Evolutionary conservation across 1,140 invertebrate species (phyloP).

Genomic region (Coptotermes formosanus): DNA sequence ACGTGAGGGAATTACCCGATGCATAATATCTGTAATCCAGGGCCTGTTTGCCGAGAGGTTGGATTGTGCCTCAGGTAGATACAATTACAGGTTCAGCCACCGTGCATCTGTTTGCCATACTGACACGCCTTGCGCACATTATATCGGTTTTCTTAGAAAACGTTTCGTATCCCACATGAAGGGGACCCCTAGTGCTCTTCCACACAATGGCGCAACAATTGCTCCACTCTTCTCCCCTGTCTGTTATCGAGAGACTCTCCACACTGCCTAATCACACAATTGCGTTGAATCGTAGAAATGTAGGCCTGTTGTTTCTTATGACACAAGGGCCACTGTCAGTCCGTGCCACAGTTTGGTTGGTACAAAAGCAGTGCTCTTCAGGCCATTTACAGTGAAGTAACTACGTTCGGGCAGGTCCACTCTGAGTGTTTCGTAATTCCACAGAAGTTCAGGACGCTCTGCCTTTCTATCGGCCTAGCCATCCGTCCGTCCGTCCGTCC

Average conservation of each 20-base stretch:
- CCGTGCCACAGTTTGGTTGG: no score
- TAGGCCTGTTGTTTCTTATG: no score
- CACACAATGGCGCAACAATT: constrained; percentile 11
- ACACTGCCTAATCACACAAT: neutral
- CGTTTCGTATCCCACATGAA: neutral
- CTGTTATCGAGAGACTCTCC: neutral
- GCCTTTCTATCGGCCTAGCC: no score
- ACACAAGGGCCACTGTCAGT: no score
- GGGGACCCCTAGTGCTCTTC: neutral
- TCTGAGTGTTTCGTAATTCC: no score
- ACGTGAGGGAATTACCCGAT: neutral
- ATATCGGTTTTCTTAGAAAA: constrained; percentile 14
- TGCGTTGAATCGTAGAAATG: no score
- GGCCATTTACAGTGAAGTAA: no score
- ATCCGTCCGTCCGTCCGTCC: no score
- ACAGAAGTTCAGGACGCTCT: no score
- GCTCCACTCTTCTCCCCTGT: neutral
- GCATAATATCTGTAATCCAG: neutral
- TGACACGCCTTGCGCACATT: neutral
- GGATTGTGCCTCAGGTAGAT: neutral
- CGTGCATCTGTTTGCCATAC: neutral
- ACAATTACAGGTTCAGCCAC: neutral
- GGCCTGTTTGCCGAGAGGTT: neutral
- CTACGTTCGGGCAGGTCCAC: no score
- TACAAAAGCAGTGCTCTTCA: no score